Evolutionary conservation across 2,113 vertebrate genomes (phyloP).

Genomic region (Sus scrofa): DNA sequence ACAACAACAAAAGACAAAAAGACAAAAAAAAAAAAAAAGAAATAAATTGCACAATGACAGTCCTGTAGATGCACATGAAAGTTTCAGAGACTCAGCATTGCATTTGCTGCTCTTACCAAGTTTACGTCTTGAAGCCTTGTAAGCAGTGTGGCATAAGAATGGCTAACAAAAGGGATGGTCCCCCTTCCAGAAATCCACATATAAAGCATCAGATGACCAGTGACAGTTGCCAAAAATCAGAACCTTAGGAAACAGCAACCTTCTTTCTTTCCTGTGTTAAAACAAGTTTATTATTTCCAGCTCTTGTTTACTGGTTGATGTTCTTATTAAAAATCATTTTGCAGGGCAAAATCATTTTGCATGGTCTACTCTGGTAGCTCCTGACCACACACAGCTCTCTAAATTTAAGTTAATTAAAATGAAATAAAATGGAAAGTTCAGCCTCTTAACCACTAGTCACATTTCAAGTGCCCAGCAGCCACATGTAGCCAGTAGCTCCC

Average conservation of each 20-base stretch:
- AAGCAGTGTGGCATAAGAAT: not conserved
- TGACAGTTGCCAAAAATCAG: not conserved
- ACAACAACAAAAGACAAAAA: too few relatives aligned
- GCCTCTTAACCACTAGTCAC: not conserved
- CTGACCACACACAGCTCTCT: not conserved
- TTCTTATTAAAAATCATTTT: not conserved
- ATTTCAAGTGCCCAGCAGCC: not conserved
- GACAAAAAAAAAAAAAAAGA: too few relatives aligned
- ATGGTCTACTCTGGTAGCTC: not conserved
- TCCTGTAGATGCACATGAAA: not conserved
- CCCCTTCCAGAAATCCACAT: not conserved
- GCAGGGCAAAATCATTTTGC: not conserved
- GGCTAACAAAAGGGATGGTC: not conserved
- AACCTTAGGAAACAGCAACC: not conserved
- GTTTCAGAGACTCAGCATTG: not conserved
- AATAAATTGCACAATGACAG: not conserved
- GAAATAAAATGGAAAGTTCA: not conserved
- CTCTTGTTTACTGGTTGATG: not conserved
- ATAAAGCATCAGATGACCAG: not conserved
- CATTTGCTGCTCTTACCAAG: not conserved
- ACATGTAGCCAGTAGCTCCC: not conserved
- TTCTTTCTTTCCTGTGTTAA: not conserved
- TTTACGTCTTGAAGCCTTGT: constrained; percentile 10
- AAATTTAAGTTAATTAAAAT: constrained; percentile 22
- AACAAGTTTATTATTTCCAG: not conserved